Evolutionary conservation across 2,113 vertebrate species (phyloP), one percentile per base, ranked within the genome.

Genomic region (Pterophyllum scalare): DNA sequence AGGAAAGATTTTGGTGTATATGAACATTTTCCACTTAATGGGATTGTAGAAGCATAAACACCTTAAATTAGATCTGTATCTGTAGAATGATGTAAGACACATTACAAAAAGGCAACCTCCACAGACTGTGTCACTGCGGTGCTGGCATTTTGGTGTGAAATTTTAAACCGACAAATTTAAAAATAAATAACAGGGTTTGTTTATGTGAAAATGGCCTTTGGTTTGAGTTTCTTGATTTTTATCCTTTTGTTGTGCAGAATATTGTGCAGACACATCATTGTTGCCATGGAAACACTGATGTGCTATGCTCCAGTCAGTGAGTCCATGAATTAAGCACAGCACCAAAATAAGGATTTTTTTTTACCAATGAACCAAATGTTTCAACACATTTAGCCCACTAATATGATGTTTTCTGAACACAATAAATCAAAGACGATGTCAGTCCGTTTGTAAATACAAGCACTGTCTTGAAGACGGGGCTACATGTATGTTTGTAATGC

Each of bases 211-310:
- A 87, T 87, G 33, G 80, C 60, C 83, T 89, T 88, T 77, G 75
- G 75, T 84, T 87, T 62, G 17, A 72, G 56, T 59, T 85, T 82
- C 82, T 77, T 82, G 40, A n/a, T 77, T 84, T 72, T 76, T 22
- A 74, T 74, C 56, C 61, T 75, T 91, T 92, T 87, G 81, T 90
- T 81, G 87, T 84, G 75, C 86, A 65, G 72, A 91, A 88, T 91
- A 87, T 81, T 90, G 70, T 90, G 83, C 83, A 82, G 89, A 80
- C 91, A 93, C 93, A 93, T 92, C 93, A 93, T 92, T 81, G 94
- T 95, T 94, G 62, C 91, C 91, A 93, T 95, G 93, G 94, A 93
- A 94, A 95, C 94, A 91, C 87, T 81, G 86, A 83, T 92, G 91
- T 92, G 84, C 90, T 86, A 60, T 90, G 82, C 79, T 88, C 86